These are phyloP conservation scores for Murina feae DNA, from an alignment of 2,113 vertebrate genomes.

Conservation along the genomic window DNA sequence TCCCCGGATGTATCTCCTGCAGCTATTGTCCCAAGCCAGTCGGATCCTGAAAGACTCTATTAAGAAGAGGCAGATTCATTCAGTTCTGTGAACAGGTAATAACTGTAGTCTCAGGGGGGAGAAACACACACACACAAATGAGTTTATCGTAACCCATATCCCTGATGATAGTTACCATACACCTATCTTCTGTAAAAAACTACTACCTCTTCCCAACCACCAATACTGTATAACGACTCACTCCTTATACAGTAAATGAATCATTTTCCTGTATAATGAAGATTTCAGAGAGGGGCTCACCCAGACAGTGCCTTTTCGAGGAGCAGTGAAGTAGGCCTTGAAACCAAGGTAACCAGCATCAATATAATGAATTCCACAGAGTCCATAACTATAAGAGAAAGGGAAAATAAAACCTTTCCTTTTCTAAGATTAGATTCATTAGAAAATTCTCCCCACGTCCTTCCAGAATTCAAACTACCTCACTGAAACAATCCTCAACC, in stretches of 20 bases:
- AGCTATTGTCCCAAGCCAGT: constrained; percentile 89
- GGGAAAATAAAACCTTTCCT: neutral
- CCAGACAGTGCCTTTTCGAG: constrained; percentile 90
- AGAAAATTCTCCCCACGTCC: neutral
- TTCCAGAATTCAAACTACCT: neutral
- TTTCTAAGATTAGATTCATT: neutral
- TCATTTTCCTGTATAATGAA: neutral
- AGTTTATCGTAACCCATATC: neutral
- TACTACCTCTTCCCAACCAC: neutral
- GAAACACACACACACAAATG: neutral
- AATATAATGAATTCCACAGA: constrained; percentile 92
- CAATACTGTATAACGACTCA: too few species aligned
- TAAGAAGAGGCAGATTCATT: constrained; percentile 29
- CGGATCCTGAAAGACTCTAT: constrained; percentile 92
- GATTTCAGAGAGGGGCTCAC: constrained; percentile 78
- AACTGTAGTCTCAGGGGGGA: neutral
- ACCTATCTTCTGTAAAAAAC: neutral
- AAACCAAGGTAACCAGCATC: constrained; percentile 87
- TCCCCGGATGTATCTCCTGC: constrained; percentile 88
- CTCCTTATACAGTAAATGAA: neutral
- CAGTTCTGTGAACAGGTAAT: neutral
- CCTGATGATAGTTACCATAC: neutral
- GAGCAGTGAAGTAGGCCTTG: constrained; percentile 86
- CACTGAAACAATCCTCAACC: neutral
- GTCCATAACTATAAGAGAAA: constrained; percentile 78